Evolutionary conservation across 2,113 vertebrate species (phyloP).

Genomic region (Cheilinus undulatus): DNA sequence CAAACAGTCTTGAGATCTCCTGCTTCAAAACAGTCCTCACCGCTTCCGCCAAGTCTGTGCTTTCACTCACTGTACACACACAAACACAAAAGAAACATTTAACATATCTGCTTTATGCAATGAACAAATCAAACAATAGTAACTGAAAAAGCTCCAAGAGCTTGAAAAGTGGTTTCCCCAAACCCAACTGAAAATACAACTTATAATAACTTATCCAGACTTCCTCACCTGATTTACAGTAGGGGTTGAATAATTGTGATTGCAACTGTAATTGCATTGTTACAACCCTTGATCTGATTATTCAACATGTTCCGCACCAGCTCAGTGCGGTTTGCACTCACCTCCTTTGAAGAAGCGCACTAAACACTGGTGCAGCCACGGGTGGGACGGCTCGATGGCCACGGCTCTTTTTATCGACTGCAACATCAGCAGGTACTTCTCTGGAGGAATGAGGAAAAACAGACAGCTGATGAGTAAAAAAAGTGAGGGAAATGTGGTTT

Average conservation of each 20-base stretch:
- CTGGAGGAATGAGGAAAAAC: conserved; percentile 68
- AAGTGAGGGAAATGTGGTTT: background rate
- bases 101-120: no score
- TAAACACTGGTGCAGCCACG: conserved; percentile 98
- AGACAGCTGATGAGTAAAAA: background rate
- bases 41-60: conserved; percentile 90
- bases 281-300: no score
- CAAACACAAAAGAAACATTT: no score
- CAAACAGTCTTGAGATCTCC: conserved; percentile 96
- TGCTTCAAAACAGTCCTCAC: conserved; percentile 97
- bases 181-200: no score
- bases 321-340: conserved; percentile 50
- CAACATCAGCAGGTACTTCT: conserved; percentile 97
- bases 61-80: conserved; percentile 76
- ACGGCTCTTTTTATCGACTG: conserved; percentile 96
- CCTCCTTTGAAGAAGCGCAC: conserved; percentile 97
- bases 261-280: no score
- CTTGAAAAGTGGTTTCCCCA: no score
- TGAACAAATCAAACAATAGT: no score
- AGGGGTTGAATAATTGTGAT: no score
- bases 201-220: no score
- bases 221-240: no score
- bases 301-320: no score
- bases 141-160: no score
- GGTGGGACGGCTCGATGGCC: conserved; percentile 92